A percentile compares a stretch with the other conserved stretches of the same genome.
Conservation (phyloP, 2,797 vertebrate genomes). For the Pseudotriccus pelzelni region DNA sequence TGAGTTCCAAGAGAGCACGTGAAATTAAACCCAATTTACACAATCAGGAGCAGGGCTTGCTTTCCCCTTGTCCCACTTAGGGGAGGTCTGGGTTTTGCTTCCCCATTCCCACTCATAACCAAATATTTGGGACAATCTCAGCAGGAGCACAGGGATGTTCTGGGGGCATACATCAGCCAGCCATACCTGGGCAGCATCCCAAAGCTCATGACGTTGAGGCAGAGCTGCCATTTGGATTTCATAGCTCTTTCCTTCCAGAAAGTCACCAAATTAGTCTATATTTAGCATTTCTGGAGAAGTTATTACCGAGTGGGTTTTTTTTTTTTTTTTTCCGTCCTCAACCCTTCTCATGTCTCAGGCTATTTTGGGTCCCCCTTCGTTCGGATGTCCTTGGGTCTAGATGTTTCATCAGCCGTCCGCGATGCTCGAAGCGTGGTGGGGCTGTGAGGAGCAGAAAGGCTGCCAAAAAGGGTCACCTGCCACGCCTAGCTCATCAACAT, state of each 20-base stretch:
- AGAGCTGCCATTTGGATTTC: neutral
- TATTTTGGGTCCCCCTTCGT: slow-evolving; percentile 27
- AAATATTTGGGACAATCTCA: neutral
- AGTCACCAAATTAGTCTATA: neutral
- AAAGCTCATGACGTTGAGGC: neutral
- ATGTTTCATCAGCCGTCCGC: neutral
- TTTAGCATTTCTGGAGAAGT: slow-evolving; percentile 33
- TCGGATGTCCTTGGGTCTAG: neutral
- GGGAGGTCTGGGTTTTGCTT: neutral
- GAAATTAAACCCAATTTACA: neutral
- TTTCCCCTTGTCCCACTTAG: neutral
- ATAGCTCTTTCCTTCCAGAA: neutral
- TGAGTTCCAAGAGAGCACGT: neutral
- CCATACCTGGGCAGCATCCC: neutral
- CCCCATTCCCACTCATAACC: neutral
- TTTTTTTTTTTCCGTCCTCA: neutral
- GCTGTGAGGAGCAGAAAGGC: neutral
- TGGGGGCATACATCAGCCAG: neutral
- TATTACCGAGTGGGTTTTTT: neutral
- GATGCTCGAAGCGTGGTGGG: neutral
- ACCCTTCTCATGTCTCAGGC: slow-evolving; percentile 26
- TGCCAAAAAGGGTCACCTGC: neutral
- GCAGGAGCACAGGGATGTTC: neutral
- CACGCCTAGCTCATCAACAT: neutral
- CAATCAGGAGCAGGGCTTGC: neutral